A percentile compares a stretch with the other conserved stretches of the same genome.
Conservation (phyloP, 2,888 invertebrate species). For the Nomada flava region DNA sequence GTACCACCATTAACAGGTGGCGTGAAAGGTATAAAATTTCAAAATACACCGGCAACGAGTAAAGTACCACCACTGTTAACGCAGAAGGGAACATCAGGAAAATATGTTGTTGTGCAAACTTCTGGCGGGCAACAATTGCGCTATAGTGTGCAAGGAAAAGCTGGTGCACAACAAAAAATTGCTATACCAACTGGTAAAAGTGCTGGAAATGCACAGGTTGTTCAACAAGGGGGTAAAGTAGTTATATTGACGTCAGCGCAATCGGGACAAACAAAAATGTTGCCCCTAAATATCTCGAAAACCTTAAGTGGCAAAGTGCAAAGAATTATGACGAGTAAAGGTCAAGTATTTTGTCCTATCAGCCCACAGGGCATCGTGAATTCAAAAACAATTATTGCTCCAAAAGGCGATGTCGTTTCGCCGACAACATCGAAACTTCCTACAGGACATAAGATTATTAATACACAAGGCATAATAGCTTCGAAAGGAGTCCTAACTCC, state of each 20-base stretch:
- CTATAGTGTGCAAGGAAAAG: constrained; percentile 78
- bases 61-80: constrained; percentile 73
- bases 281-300: constrained; percentile 81
- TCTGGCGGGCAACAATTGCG: constrained; percentile 78
- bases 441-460: constrained; percentile 81
- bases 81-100: constrained; percentile 77
- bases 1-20: constrained; percentile 79
- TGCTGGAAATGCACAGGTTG: constrained; percentile 78
- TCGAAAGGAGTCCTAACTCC: constrained; percentile 84
- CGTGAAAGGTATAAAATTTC: constrained; percentile 78
- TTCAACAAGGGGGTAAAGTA: constrained; percentile 81
- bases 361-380: constrained; percentile 70
- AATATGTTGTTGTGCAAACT: constrained; percentile 82
- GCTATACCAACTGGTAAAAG: constrained; percentile 74
- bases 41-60: constrained; percentile 68
- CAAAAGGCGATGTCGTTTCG: constrained; percentile 81
- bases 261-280: constrained; percentile 77
- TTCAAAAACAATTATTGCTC: constrained; percentile 75
- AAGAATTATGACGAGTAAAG: constrained; percentile 86
- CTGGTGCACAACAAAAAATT: constrained; percentile 76
- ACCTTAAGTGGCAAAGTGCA: constrained; percentile 84
- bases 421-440: constrained; percentile 82
- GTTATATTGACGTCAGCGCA: constrained; percentile 81
- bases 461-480: constrained; percentile 79
- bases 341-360: constrained; percentile 84